Conservation (phyloP, 2,888 invertebrate species). For the Metacarcinus magister region DNA sequence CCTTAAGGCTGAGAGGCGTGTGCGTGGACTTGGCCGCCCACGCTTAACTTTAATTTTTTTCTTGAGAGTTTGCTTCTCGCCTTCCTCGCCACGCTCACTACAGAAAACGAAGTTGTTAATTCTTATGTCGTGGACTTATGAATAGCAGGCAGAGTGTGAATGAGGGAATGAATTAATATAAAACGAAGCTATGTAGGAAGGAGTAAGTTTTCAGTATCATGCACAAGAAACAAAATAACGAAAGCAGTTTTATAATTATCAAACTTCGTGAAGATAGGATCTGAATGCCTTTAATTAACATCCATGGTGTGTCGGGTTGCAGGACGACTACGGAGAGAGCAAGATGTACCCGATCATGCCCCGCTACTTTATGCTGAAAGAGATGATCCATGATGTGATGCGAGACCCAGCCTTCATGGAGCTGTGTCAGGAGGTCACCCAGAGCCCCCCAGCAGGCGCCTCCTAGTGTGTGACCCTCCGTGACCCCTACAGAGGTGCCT, state of each 20-base stretch:
- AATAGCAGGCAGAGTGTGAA: too few relatives aligned
- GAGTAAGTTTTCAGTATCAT: not conserved
- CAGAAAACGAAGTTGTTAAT: too few relatives aligned
- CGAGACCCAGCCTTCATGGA: slow-evolving; percentile 98
- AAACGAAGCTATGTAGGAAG: not conserved
- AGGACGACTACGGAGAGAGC: slow-evolving; percentile 95
- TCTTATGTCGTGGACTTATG: too few relatives aligned
- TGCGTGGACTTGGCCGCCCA: too few relatives aligned
- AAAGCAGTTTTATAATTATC: not conserved
- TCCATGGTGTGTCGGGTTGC: slow-evolving; percentile 83
- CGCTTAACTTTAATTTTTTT: too few relatives aligned
- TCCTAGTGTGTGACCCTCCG: slow-evolving; percentile 52
- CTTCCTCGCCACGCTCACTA: too few relatives aligned
- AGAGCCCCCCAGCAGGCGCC: slow-evolving; percentile 56
- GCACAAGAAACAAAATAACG: not conserved
- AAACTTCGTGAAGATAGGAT: not conserved
- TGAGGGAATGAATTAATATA: too few relatives aligned
- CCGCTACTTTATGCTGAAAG: slow-evolving; percentile 97
- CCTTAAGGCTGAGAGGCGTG: too few relatives aligned
- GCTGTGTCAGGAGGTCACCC: slow-evolving; percentile 91
- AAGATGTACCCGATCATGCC: slow-evolving; percentile 97
- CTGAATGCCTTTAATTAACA: not conserved
- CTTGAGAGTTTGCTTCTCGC: too few relatives aligned
- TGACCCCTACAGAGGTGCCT: not conserved
- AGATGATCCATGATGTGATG: slow-evolving; percentile 98